phyloP scores from a whole-genome alignment of 2,113 vertebrate species.

The Ivindomyrus marchei region DNA sequence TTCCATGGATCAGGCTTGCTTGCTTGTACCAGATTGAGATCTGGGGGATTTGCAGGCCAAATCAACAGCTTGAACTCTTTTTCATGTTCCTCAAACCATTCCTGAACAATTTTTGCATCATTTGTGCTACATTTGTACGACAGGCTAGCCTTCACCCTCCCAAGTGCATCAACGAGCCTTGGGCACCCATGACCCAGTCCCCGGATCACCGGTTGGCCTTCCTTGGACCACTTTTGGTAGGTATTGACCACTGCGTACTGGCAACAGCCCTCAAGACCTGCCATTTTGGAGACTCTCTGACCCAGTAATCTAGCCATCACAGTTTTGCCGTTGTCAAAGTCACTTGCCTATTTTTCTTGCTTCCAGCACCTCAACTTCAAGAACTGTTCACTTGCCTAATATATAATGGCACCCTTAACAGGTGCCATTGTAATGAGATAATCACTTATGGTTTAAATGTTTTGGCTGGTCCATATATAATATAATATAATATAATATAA shows the following conservation, averaged over 20 bases:
- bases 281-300: neutral
- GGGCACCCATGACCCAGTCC: neutral
- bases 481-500: neutral
- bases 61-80: neutral
- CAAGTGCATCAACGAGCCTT: neutral
- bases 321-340: neutral
- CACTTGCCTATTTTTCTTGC: neutral
- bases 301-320: neutral
- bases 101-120: neutral
- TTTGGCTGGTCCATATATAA: neutral
- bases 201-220: neutral
- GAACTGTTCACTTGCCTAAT: neutral
- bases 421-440: neutral
- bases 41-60: neutral
- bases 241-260: neutral
- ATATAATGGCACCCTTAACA: neutral
- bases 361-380: neutral
- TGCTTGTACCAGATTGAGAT: neutral
- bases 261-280: neutral
- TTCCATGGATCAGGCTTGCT: neutral
- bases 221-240: neutral
- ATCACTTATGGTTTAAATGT: neutral
- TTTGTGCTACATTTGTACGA: neutral
- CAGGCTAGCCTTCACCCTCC: neutral
- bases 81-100: neutral